Conservation (phyloP, 1,140 invertebrate species). For the Megathymus violae region DNA sequence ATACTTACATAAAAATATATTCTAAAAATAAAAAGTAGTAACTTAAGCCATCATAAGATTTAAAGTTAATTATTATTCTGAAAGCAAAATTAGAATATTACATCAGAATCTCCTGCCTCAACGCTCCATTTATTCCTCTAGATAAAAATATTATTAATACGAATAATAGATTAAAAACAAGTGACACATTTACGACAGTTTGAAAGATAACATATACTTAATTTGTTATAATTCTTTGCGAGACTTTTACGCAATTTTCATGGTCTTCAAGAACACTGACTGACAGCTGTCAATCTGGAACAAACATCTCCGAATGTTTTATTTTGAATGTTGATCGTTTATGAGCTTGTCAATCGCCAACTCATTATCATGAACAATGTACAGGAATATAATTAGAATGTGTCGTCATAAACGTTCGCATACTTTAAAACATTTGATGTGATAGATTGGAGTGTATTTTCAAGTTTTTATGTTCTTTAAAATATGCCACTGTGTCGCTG, state of each 20-base stretch:
- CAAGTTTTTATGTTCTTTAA: not conserved
- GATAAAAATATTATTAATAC: not conserved
- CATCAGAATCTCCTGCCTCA: not conserved
- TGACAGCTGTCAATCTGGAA: conserved; percentile 35
- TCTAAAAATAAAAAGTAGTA: too few species aligned
- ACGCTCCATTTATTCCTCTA: not conserved
- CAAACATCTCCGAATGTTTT: conserved; percentile 5
- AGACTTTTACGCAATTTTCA: conserved; percentile 23
- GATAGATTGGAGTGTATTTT: not conserved
- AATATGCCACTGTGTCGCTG: too few species aligned
- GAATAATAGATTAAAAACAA: conserved; percentile 7
- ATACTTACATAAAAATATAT: too few species aligned
- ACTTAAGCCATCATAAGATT: too few species aligned
- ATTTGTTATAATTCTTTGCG: conserved; percentile 11
- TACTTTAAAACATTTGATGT: too few species aligned
- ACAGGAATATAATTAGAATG: conserved; percentile 14
- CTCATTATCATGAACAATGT: conserved; percentile 11
- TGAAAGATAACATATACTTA: conserved; percentile 18
- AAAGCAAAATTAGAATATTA: not conserved
- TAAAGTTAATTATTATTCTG: not conserved
- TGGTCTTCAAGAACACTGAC: conserved; percentile 13
- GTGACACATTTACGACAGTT: conserved; percentile 14
- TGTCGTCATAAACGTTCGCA: too few species aligned
- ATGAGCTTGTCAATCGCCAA: conserved; percentile 22
- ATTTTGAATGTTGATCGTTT: conserved; percentile 9